These are phyloP conservation scores for Misgurnus anguillicaudatus DNA, from an alignment of 2,113 vertebrate species.

Conservation along the genomic window DNA sequence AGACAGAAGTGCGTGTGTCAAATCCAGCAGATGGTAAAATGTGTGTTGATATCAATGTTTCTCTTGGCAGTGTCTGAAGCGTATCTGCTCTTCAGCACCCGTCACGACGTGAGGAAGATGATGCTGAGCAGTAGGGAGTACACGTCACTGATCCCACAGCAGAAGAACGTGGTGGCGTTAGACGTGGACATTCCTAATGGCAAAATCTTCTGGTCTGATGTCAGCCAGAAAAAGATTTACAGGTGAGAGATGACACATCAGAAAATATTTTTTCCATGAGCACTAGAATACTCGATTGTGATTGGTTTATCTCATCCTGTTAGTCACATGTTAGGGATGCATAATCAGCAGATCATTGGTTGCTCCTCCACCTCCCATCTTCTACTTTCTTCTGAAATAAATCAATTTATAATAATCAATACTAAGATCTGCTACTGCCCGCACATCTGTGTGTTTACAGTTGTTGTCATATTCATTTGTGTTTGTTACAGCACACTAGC, in stretches of 20 bases:
- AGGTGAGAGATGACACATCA: slow-evolving; percentile 70
- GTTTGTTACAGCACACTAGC: slow-evolving; percentile 69
- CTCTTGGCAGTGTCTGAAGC: slow-evolving; percentile 70
- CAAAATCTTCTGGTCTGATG: slow-evolving; percentile 86
- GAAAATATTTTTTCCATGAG: too few relatives aligned
- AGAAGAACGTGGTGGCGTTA: slow-evolving; percentile 81
- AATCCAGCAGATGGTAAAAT: too few relatives aligned
- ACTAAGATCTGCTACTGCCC: too few relatives aligned
- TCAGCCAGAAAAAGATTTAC: slow-evolving; percentile 82
- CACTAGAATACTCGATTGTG: not conserved
- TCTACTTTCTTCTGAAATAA: too few relatives aligned
- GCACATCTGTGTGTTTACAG: not conserved
- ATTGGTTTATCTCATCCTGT: too few relatives aligned
- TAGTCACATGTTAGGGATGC: too few relatives aligned
- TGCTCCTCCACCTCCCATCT: too few relatives aligned
- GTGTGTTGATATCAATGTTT: not conserved
- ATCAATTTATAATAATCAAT: too few relatives aligned
- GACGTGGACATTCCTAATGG: slow-evolving; percentile 80
- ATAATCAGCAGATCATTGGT: too few relatives aligned
- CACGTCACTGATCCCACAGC: slow-evolving; percentile 71
- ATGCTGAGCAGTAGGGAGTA: slow-evolving; percentile 79
- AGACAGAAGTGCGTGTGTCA: too few relatives aligned
- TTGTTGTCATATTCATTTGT: not conserved
- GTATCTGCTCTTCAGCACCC: slow-evolving; percentile 84
- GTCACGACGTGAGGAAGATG: slow-evolving; percentile 83